A percentile compares a stretch with the other conserved stretches of the same genome.
phyloP scores from a whole-genome alignment of 2,888 invertebrate genomes.

The Sympetrum striolatum region DNA sequence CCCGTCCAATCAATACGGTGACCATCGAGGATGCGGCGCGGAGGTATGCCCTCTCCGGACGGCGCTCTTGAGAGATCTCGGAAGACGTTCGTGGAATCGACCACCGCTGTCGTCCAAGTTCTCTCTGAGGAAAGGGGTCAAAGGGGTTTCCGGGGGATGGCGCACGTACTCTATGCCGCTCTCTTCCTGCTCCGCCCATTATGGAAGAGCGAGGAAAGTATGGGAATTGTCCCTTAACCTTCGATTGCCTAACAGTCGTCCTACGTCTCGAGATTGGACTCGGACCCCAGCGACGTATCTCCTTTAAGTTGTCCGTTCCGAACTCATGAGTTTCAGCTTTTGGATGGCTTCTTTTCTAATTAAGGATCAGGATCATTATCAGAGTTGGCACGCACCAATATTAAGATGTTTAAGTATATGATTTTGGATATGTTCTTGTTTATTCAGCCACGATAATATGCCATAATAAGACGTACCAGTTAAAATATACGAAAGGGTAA shows the following conservation, averaged over 20 bases:
- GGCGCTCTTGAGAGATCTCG: background rate
- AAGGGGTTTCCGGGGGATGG: background rate
- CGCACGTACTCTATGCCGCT: background rate
- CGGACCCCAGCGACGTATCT: no score
- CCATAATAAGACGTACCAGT: no score
- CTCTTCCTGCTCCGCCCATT: background rate
- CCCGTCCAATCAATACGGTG: background rate
- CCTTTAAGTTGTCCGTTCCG: no score
- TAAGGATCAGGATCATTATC: no score
- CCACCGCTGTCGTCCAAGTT: background rate
- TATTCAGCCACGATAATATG: no score
- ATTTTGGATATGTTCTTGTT: no score
- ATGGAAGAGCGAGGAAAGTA: no score
- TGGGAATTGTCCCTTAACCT: background rate
- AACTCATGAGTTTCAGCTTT: no score
- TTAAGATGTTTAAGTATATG: no score
- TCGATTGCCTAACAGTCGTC: background rate
- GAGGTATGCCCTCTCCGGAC: background rate
- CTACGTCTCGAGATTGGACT: background rate
- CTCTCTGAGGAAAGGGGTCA: background rate
- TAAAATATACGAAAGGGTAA: no score
- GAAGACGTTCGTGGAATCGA: conserved; percentile 4
- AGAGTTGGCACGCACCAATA: no score
- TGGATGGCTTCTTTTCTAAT: no score
- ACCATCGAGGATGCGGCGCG: background rate